Evolutionary conservation across 2,797 vertebrate genomes (phyloP), one percentile per base, ranked within the genome.

Genomic region (Peromyscus melanophrys): DNA sequence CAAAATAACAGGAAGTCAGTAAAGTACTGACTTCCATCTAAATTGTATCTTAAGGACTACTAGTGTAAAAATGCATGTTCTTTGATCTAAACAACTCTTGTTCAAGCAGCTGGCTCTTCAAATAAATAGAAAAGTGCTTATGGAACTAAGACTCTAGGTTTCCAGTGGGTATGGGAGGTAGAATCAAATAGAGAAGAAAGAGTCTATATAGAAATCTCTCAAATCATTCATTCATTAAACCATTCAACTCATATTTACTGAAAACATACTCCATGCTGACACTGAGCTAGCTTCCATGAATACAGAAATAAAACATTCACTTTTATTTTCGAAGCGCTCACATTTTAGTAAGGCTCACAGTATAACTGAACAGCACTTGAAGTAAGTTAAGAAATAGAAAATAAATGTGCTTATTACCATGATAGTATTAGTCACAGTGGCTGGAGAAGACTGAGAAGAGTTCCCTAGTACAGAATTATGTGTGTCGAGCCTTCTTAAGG

Each of bases 1-100:
- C 1, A 55, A 73, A 89, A 90, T 81, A 94, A 94, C 1, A 40
- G 37, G 12, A 93, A 96, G 40, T 69, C 63, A 89, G 69, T 82
- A 69, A 87, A 89, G 89, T 80, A 93, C 3, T 55, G 73, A 55
- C 59, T 91, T 96, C 96, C 73, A 93, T 96, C 81, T 92, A 95
- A 80, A 86, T 94, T 90, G 49, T 90, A 61, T 86, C 49, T 92
- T 96, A 92, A 92, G 75, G 95, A 63, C 43, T 94, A 69, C 34
- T 92, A 77, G 63, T 69, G 55, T 83, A 59, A 75, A 86, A 43
- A 92, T 86, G 46, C 12, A 84, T 73, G 52, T 55, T 93, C 89
- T 96, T 96, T 97, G 85, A 93, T 97, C 55, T 94, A 92, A 91
- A 88, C 17, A 77, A 75, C 43, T 94, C 37, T 77, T 85, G 5